Evolutionary conservation across 1,140 invertebrate genomes (phyloP).

Genomic region (Thalassaphorura encarpata): DNA sequence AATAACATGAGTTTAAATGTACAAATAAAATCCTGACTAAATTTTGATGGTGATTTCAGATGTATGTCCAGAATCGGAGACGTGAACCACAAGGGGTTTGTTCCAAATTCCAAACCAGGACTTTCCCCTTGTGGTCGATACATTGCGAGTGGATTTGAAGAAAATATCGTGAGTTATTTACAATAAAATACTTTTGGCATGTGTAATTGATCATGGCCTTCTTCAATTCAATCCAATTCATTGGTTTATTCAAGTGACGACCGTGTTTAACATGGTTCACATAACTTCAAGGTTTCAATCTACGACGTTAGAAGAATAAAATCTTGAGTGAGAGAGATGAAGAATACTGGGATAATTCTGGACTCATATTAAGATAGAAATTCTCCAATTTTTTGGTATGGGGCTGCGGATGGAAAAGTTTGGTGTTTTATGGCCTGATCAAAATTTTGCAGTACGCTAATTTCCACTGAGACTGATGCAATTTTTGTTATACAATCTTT

Average conservation of each 20-base stretch:
- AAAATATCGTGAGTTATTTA: conserved; percentile 14
- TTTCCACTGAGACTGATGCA: no score
- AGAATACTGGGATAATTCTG: no score
- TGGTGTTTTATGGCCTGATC: no score
- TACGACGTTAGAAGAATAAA: conserved; percentile 28
- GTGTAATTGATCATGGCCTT: background rate
- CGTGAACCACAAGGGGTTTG: conserved; percentile 7
- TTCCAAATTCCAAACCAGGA: conserved; percentile 15
- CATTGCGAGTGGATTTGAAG: conserved; percentile 26
- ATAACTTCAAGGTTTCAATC: conserved; percentile 17
- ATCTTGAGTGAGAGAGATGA: no score
- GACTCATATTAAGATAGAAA: no score
- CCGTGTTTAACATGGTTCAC: no score
- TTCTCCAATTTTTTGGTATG: no score
- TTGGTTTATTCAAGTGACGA: no score
- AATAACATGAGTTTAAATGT: background rate
- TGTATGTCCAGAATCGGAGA: conserved; percentile 20
- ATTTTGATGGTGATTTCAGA: conserved; percentile 6
- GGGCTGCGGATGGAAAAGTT: no score
- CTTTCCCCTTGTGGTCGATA: conserved; percentile 26
- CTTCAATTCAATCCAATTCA: conserved; percentile 2
- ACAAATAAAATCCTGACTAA: no score
- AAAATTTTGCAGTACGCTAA: no score
- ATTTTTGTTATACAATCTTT: no score
- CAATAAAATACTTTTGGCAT: background rate